Evolutionary conservation across 2,888 invertebrate genomes (phyloP).

Genomic region (Calliopum simillimum): DNA sequence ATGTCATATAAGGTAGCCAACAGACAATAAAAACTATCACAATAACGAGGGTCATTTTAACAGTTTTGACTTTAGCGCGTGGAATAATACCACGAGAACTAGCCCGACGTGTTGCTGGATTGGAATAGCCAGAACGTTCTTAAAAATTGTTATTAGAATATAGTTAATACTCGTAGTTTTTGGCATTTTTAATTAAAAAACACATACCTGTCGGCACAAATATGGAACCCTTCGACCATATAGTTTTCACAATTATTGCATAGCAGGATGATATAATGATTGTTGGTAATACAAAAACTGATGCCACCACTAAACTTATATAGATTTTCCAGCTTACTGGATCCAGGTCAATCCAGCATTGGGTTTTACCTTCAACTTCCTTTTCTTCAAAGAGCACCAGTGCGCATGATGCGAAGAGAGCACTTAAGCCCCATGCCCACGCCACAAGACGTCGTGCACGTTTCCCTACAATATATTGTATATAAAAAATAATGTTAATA

Average conservation of each 20-base stretch:
- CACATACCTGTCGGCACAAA: slow-evolving; percentile 63
- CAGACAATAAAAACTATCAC: slow-evolving; percentile 94
- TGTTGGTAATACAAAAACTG: slow-evolving; percentile 88
- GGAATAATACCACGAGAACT: slow-evolving; percentile 95
- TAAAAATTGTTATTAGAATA: background rate
- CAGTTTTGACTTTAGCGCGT: slow-evolving; percentile 94
- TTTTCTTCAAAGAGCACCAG: slow-evolving; percentile 85
- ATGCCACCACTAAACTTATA: slow-evolving; percentile 84
- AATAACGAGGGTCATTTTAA: slow-evolving; percentile 97
- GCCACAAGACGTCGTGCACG: slow-evolving; percentile 83
- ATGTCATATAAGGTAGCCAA: slow-evolving; percentile 96
- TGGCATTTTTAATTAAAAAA: background rate
- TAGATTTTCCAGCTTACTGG: slow-evolving; percentile 87
- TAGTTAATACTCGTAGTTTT: background rate
- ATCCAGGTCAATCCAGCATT: slow-evolving; percentile 91
- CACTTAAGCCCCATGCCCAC: slow-evolving; percentile 85
- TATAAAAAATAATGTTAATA: background rate
- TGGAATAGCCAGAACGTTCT: slow-evolving; percentile 61
- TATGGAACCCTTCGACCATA: slow-evolving; percentile 81
- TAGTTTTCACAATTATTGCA: slow-evolving; percentile 89
- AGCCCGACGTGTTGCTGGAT: slow-evolving; percentile 77
- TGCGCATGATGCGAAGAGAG: slow-evolving; percentile 84
- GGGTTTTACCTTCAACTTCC: slow-evolving; percentile 79
- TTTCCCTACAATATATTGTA: slow-evolving; percentile 74
- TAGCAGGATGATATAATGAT: slow-evolving; percentile 91